Evolutionary conservation across 53 echinoderm and acorn worm species (phyloP).

Genomic region (Echinarachnius parma): DNA sequence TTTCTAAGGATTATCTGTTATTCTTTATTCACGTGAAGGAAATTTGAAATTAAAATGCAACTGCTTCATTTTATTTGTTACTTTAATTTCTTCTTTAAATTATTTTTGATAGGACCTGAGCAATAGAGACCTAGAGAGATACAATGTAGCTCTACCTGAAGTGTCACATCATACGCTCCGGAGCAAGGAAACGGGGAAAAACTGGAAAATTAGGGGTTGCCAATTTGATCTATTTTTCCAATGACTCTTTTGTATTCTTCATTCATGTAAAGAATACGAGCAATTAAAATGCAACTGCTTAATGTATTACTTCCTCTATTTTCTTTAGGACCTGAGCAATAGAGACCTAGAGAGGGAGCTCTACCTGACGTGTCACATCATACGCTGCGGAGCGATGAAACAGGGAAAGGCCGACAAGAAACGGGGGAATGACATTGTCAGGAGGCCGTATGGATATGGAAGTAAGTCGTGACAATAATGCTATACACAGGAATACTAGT

Average conservation of each 20-base stretch:
- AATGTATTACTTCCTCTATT: background rate
- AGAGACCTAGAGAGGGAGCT: constrained; percentile 73
- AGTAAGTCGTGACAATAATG: no score
- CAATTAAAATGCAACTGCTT: background rate
- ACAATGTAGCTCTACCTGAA: constrained; percentile 86
- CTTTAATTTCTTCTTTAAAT: no score
- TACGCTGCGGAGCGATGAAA: constrained; percentile 62
- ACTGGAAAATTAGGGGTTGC: constrained; percentile 18
- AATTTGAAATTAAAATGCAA: background rate
- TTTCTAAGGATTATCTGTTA: no score
- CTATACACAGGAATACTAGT: no score
- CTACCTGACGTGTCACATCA: constrained; percentile 87
- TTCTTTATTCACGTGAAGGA: no score
- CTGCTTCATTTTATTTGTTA: no score
- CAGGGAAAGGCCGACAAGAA: constrained; percentile 3
- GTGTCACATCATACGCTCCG: constrained; percentile 78
- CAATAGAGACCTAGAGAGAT: constrained; percentile 64
- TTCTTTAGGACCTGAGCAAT: constrained; percentile 72
- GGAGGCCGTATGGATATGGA: constrained; percentile 95
- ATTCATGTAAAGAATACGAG: no score
- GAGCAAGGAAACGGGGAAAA: constrained; percentile 32
- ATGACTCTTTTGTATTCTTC: no score
- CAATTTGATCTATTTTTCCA: no score
- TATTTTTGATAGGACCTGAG: constrained; percentile 68
- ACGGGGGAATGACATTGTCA: constrained; percentile 19